Evolutionary conservation across 2,113 vertebrate species (phyloP).

Genomic region (Phrynosoma blainvillii): DNA sequence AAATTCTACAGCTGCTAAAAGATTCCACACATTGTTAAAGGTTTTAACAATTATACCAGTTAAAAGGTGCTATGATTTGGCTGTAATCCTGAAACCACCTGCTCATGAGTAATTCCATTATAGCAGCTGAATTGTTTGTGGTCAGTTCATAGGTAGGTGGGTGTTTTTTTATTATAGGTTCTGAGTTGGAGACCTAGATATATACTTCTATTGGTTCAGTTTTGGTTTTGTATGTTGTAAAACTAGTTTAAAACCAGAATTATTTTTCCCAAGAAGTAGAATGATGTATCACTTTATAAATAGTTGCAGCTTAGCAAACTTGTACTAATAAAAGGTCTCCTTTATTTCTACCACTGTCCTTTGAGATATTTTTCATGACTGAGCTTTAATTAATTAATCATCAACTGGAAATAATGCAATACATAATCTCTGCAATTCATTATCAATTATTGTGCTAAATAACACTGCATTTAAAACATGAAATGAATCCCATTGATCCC

Average conservation of each 20-base stretch:
- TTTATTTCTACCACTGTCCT: not conserved
- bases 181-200: not conserved
- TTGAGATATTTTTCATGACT: constrained; percentile 25
- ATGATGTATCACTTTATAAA: not conserved
- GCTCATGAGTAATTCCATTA: not conserved
- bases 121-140: not conserved
- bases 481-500: constrained; percentile 66
- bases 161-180: not conserved
- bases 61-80: not conserved
- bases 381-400: constrained; percentile 47
- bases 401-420: constrained; percentile 52
- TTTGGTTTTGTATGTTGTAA: not conserved
- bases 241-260: not conserved
- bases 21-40: not conserved
- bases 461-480: constrained; percentile 57
- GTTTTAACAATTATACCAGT: not conserved
- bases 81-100: not conserved
- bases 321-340: not conserved
- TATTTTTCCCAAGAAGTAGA: not conserved
- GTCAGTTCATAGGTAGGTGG: not conserved
- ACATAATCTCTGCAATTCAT: constrained; percentile 31
- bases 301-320: not conserved
- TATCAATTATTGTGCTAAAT: constrained; percentile 55
- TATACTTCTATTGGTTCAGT: not conserved
- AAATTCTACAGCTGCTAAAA: not conserved